Base-by-base conservation (phyloP, 2,888 invertebrate species). In the Oegoconia quadripuncta region DNA sequence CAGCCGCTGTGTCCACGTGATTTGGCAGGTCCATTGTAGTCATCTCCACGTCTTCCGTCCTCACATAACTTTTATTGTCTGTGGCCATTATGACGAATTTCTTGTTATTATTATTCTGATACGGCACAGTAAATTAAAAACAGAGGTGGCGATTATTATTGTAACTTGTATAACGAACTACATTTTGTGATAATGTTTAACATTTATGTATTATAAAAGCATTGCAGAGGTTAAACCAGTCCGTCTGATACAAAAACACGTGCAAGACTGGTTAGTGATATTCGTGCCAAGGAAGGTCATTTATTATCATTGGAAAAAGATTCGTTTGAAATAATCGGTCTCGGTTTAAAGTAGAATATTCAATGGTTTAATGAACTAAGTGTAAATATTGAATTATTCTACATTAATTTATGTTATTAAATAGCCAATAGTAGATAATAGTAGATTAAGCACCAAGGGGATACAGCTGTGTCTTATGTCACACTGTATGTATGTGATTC, bases 41-140 rank as follows among this genome's bases (percentile, higher is more conserved):
- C 45, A 53, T 39, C 34, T 55, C 59, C 8, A 52, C 8, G 13
- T 48, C 49, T 5, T 31, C 48, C 1, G 46, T 44, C 11, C 26
- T 34, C n/a, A 34, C 39, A 15, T 48, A 53, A 39, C 50, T 42
- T 38, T 46, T 40, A 29, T 51, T 54, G 3, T 47, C 34, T 3
- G 45, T 32, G 27, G 48, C 50, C 50, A 52, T 50, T 42, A 8
- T 30, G 2, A 6, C 13, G 7, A 27, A 4, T 3, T 13, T 12
- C 11, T 11, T 9, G 22, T 22, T 9, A 9, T 2, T 22, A 22
- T 22, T n/a, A n/a, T n/a, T n/a, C n/a, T n/a, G n/a, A n/a, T n/a
- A n/a, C n/a, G n/a, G n/a, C n/a, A n/a, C n/a, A n/a, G n/a, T n/a
- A n/a, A n/a, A n/a, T n/a, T n/a, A n/a, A n/a, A n/a, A n/a, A n/a